Evolutionary conservation across 2,888 invertebrate genomes (phyloP), one percentile per base, ranked within the genome.

Genomic region (Xestia sexstrigata): DNA sequence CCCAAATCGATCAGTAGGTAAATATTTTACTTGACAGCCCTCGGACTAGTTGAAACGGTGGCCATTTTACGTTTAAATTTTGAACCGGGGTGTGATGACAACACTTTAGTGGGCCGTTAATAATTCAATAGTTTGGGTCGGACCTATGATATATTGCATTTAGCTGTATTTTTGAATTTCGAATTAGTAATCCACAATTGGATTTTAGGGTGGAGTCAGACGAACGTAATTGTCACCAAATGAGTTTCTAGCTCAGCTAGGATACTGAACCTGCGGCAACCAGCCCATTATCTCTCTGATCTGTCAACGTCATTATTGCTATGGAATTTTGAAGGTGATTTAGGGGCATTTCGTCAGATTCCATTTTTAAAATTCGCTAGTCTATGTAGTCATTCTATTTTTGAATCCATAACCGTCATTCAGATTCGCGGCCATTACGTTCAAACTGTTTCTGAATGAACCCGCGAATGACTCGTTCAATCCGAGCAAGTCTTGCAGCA

Each of bases 401-500:
- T 70, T 55, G 17, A 84, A 84, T 70, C 39, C 62, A n/a, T 82
- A 67, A 52, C 65, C 52, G 49, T 39, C 65, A 77, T 83, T 79
- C 67, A 75, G 70, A 74, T 76, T 74, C 15, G 26, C n/a, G 20
- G 80, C 62, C 73, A 79, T 75, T 79, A 70, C 70, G 39, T 78
- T 85, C 42, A 70, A 82, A 72, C 35, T 39, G 60, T 26, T 42
- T 78, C 69, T 55, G 73, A 79, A 72, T 67, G 66, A 79, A 70
- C 76, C 63, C 71, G 70, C 26, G 62, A 68, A 47, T 66, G 26
- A n/a, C 45, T 49, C 52, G 81, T 70, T 88, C 93, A 96, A 82
- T 95, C 93, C 58, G 91, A 89, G 95, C 99, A 99, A 74, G 99
- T 98, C 89, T 98, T 97, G 97, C 99, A 99, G 95, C 99, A 99